Evolutionary conservation across 2,888 invertebrate species (phyloP), one percentile per base, ranked within the genome.

Genomic region (Apotomis betuletana): DNA sequence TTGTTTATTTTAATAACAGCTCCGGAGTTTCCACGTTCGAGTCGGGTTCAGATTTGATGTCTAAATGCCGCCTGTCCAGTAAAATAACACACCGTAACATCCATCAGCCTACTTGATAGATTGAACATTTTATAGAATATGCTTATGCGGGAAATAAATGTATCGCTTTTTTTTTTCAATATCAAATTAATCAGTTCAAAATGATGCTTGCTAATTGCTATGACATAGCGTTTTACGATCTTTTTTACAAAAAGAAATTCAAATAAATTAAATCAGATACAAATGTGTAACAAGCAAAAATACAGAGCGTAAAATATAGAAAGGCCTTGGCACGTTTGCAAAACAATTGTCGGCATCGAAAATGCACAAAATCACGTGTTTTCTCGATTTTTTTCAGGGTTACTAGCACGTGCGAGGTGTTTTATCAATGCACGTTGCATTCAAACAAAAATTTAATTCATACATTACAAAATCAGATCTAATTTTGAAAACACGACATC

Each of bases 1-100:
- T 44, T 71, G 71, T 71, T 71, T 71, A 71, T 67, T 67, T 67
- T 55, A 71, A 67, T 57, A 71, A 67, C 57, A 65, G 60, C 70
- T 70, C 44, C 54, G 57, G 57, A 41, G 51, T 62, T 57, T 61
- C 51, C 49, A 65, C 57, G 67, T 67, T 46, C 54, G 38, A 27
- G n/a, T 67, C 49, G 67, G 51, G 60, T 67, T 54, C 59, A 6
- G 36, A 54, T 41, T 51, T 57, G 69, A 70, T 59, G 58, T 49
- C 41, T 70, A 51, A 65, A 65, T 65, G 55, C 65, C 65, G 44
- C 44, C 46, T 65, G 65, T 57, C 46, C 6, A 57, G 65, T 65
- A 57, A 57, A 65, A 65, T 65, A 65, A 65, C 46, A 57, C 55
- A 46, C 44, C 12, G 55, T 46, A 54, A 41, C 64, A 64, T 44